Evolutionary conservation across 2,797 vertebrate species (phyloP).

Genomic region (Pantherophis alleghaniensis): DNA sequence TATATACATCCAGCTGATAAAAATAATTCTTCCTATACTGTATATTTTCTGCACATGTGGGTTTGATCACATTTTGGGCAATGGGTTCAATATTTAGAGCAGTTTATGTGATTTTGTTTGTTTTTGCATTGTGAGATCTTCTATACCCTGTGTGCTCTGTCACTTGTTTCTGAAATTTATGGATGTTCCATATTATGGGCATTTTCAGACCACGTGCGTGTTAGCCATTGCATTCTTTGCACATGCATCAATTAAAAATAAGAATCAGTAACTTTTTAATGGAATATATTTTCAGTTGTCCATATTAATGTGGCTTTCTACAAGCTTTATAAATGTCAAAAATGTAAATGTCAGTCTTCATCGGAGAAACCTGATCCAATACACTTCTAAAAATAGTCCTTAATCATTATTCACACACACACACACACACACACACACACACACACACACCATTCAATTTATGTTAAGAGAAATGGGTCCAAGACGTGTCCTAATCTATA

Average conservation of each 20-base stretch:
- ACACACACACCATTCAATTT: neutral
- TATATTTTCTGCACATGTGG: neutral
- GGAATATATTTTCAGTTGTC: neutral
- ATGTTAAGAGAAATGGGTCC: neutral
- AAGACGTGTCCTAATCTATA: neutral
- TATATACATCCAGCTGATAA: neutral
- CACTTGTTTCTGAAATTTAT: neutral
- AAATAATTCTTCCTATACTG: neutral
- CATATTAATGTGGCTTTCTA: neutral
- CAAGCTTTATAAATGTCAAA: neutral
- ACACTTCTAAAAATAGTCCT: neutral
- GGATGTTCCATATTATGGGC: neutral
- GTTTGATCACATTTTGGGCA: neutral
- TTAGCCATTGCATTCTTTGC: neutral
- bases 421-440: neutral
- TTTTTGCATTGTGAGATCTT: neutral
- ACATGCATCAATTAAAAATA: neutral
- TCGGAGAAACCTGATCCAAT: neutral
- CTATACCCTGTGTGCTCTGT: neutral
- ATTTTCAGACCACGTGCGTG: neutral
- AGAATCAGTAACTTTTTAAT: neutral
- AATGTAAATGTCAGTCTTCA: neutral
- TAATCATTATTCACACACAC: neutral
- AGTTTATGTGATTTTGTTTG: neutral
- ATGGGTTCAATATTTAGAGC: neutral